Evolutionary conservation across 1,140 invertebrate species (phyloP).

Genomic region (Pygmarrhopalites habei): DNA sequence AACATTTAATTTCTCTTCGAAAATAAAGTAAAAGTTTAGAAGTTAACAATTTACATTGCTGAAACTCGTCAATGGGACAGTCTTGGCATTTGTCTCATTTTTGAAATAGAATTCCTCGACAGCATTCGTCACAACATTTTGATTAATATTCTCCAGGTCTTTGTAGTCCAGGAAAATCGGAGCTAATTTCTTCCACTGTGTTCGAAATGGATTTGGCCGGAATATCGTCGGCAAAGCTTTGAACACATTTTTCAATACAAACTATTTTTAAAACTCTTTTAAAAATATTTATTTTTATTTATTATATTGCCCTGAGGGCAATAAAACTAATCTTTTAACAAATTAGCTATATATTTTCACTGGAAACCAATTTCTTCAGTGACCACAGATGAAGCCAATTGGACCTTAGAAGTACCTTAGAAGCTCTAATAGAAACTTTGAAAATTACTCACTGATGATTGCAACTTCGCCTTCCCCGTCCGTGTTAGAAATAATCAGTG

Average conservation of each 20-base stretch:
- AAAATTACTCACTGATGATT: conserved; percentile 1
- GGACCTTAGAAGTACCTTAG: too few species aligned
- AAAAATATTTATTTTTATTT: background rate
- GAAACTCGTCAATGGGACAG: background rate
- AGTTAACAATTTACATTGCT: too few species aligned
- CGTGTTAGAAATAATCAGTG: background rate
- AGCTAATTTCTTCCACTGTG: background rate
- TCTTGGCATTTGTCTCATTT: background rate
- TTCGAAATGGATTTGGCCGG: background rate
- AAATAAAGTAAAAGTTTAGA: too few species aligned
- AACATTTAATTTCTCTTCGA: too few species aligned
- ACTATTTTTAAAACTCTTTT: background rate
- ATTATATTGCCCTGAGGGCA: background rate
- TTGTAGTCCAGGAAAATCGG: background rate
- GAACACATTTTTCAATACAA: too few species aligned
- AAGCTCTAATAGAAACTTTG: background rate
- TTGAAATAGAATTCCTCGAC: background rate
- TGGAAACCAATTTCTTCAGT: too few species aligned
- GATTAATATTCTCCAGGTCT: background rate
- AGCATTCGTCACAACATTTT: background rate
- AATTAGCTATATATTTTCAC: background rate
- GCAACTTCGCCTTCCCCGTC: background rate
- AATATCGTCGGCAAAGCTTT: background rate
- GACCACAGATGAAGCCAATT: too few species aligned
- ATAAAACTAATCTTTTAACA: background rate